These are phyloP conservation scores for Polypterus bichir DNA, from an alignment of 2,113 vertebrate genomes.

Conservation along the genomic window DNA sequence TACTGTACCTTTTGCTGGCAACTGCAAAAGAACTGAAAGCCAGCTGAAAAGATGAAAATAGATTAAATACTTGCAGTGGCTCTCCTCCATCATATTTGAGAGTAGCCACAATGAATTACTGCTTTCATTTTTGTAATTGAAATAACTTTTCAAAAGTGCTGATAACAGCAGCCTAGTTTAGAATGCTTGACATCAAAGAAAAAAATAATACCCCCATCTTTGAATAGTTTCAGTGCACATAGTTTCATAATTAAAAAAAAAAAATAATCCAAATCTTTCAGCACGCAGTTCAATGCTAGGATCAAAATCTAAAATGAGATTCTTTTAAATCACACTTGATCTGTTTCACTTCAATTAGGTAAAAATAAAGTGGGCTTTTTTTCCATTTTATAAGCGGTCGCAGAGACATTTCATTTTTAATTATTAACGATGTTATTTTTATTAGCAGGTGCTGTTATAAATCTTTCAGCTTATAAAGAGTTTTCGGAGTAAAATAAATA, in stretches of 20 bases:
- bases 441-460: too few species aligned
- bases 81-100: conserved; percentile 35
- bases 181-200: conserved; percentile 14
- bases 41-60: conserved; percentile 18
- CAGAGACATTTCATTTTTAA: too few species aligned
- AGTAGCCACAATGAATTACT: conserved; percentile 25
- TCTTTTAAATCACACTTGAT: too few species aligned
- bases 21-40: conserved; percentile 27
- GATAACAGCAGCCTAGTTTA: conserved; percentile 24
- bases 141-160: conserved; percentile 25
- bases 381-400: too few species aligned
- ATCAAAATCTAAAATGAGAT: too few species aligned
- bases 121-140: conserved; percentile 17
- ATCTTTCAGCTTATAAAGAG: too few species aligned
- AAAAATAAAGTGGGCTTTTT: too few species aligned
- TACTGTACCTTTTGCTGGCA: conserved; percentile 29
- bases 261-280: neutral
- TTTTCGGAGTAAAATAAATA: too few species aligned
- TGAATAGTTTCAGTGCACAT: too few species aligned
- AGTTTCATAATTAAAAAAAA: conserved; percentile 3
- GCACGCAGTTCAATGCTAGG: neutral
- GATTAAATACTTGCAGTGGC: conserved; percentile 14
- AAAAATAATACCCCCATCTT: conserved; percentile 3
- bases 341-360: too few species aligned
- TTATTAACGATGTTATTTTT: too few species aligned